phyloP scores from a whole-genome alignment of 2,113 vertebrate species.

The Chloropsis hardwickii region DNA sequence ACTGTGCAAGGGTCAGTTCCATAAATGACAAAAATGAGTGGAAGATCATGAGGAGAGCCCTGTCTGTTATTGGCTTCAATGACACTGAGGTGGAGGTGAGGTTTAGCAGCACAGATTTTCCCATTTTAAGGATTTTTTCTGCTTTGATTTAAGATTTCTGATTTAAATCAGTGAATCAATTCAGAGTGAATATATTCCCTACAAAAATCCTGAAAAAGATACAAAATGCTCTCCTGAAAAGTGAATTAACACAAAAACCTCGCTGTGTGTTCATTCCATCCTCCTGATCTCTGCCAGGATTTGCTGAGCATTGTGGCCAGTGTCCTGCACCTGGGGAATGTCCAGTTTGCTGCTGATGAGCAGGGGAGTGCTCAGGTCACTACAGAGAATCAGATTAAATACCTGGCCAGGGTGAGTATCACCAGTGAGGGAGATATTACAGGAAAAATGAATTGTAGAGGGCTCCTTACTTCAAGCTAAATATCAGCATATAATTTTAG shows the following conservation, averaged over 20 bases:
- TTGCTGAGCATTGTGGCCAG: conserved; percentile 93
- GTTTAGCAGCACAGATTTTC: not conserved
- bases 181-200: not conserved
- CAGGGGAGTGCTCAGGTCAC: conserved; percentile 86
- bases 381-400: conserved; percentile 93
- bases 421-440: rapidly evolving
- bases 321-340: conserved; percentile 92
- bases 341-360: conserved; percentile 89
- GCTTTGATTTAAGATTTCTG: not conserved
- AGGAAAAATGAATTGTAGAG: not conserved
- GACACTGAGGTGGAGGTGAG: conserved; percentile 92
- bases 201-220: not conserved
- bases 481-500: rapidly evolving
- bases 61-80: conserved; percentile 88
- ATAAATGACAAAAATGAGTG: conserved; percentile 97
- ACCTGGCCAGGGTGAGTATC: conserved; percentile 86
- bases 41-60: conserved; percentile 88
- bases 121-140: not conserved
- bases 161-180: not conserved
- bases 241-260: not conserved
- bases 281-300: conserved; percentile 73
- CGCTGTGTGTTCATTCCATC: not conserved
- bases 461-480: not conserved
- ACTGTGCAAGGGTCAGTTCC: conserved; percentile 97
- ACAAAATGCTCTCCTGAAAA: not conserved